Percentiles rank a stretch among this genome's conserved stretches.
phyloP scores from a whole-genome alignment of 2,113 vertebrate species.

The Prionailurus viverrinus region DNA sequence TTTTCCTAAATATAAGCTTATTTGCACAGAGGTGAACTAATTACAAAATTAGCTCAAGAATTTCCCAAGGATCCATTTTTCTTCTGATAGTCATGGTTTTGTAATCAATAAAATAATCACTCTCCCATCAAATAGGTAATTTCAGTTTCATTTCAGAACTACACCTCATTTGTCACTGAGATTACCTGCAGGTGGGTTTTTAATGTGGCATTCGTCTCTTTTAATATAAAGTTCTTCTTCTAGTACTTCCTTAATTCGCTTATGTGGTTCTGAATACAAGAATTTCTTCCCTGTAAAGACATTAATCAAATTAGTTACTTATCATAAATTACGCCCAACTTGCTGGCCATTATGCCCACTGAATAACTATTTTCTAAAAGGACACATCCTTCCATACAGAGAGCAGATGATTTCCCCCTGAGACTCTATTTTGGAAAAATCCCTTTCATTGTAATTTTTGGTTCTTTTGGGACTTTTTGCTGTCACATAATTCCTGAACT shows the following conservation, averaged over 20 bases:
- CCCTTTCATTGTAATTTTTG: neutral
- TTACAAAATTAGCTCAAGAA: neutral
- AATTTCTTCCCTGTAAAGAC: slow-evolving; percentile 82
- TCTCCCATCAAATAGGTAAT: neutral
- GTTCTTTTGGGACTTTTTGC: neutral
- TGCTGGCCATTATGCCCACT: neutral
- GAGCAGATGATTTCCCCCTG: neutral
- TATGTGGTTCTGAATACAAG: slow-evolving; percentile 85
- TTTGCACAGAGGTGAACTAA: slow-evolving; percentile 24
- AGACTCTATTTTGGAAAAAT: neutral
- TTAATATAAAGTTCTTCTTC: slow-evolving; percentile 87
- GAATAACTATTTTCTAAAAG: neutral
- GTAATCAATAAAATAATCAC: neutral
- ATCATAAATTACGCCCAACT: neutral
- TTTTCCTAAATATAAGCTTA: neutral
- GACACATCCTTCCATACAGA: neutral
- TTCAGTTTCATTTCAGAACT: slow-evolving; percentile 28
- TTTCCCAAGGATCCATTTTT: slow-evolving; percentile 30
- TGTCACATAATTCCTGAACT: neutral
- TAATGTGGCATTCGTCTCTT: slow-evolving; percentile 83
- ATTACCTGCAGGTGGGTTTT: slow-evolving; percentile 87
- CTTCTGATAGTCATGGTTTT: slow-evolving; percentile 1
- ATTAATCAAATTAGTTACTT: slow-evolving; percentile 50
- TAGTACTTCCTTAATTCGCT: slow-evolving; percentile 88
- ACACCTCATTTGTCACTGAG: neutral